A percentile compares a stretch with the other conserved stretches of the same genome.
phyloP scores from a whole-genome alignment of 1,140 invertebrate species.

The Solen grandis region DNA sequence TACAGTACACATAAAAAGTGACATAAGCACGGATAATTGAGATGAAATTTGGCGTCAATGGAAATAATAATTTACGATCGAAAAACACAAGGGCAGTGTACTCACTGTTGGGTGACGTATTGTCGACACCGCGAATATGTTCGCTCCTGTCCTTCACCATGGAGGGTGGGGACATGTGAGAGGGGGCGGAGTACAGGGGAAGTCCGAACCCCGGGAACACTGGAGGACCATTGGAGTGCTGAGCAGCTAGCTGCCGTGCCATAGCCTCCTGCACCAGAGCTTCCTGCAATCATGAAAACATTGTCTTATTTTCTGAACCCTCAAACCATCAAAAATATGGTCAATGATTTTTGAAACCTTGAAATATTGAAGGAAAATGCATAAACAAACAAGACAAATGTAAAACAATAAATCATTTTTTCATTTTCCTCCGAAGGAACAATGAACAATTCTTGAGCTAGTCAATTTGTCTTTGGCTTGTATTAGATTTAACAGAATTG shows the following conservation, averaged over 20 bases:
- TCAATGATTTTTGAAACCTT: too few species aligned
- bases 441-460: too few species aligned
- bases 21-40: slow-evolving; percentile 2
- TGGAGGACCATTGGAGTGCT: slow-evolving; percentile 67
- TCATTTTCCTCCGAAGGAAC: too few species aligned
- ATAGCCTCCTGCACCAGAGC: slow-evolving; percentile 76
- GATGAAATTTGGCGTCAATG: neutral
- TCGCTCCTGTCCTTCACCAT: slow-evolving; percentile 48
- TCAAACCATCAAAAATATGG: too few species aligned
- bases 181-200: slow-evolving; percentile 72
- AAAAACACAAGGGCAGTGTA: neutral
- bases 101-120: slow-evolving; percentile 52
- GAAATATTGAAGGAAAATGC: too few species aligned
- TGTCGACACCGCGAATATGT: slow-evolving; percentile 26
- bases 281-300: slow-evolving; percentile 67
- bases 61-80: neutral
- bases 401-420: neutral
- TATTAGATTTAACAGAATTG: too few species aligned
- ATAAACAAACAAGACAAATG: neutral
- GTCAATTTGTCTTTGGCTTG: too few species aligned
- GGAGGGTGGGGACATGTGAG: slow-evolving; percentile 74
- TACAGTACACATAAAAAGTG: slow-evolving; percentile 1
- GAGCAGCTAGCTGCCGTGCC: slow-evolving; percentile 70
- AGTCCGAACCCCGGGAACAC: slow-evolving; percentile 76
- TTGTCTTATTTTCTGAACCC: neutral